phyloP scores from a whole-genome alignment of 2,113 vertebrate species.

The Chaetura pelagica region DNA sequence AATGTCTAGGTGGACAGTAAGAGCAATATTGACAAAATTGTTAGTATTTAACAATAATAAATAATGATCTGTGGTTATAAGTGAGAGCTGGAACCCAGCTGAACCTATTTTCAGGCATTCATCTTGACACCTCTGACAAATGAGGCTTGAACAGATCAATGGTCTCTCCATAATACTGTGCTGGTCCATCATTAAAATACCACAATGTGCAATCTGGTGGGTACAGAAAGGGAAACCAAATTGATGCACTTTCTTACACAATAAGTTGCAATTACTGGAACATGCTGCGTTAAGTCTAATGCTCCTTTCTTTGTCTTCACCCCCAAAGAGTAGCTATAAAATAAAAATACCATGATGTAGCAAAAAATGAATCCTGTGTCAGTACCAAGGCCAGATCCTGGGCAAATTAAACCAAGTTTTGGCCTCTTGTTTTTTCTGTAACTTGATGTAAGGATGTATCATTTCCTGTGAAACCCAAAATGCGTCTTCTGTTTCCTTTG shows the following conservation, averaged over 20 bases:
- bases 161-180: neutral
- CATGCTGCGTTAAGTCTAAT: neutral
- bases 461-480: neutral
- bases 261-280: neutral
- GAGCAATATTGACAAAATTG: neutral
- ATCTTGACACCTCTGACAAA: neutral
- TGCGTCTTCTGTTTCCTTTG: neutral
- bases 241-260: neutral
- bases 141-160: neutral
- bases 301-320: neutral
- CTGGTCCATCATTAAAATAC: neutral
- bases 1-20: neutral
- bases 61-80: neutral
- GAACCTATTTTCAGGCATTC: neutral
- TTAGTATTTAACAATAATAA: neutral
- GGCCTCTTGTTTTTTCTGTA: neutral
- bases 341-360: neutral
- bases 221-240: neutral
- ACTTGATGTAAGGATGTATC: neutral
- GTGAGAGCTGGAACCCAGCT: neutral
- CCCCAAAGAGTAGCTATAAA: neutral
- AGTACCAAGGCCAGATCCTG: constrained; percentile 35
- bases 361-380: neutral
- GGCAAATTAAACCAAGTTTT: neutral
- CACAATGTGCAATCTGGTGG: neutral